A percentile compares a stretch with the other conserved stretches of the same genome.
Evolutionary conservation across 2,888 invertebrate species (phyloP).

Genomic region (Hirtodrosophila alboralis): DNA sequence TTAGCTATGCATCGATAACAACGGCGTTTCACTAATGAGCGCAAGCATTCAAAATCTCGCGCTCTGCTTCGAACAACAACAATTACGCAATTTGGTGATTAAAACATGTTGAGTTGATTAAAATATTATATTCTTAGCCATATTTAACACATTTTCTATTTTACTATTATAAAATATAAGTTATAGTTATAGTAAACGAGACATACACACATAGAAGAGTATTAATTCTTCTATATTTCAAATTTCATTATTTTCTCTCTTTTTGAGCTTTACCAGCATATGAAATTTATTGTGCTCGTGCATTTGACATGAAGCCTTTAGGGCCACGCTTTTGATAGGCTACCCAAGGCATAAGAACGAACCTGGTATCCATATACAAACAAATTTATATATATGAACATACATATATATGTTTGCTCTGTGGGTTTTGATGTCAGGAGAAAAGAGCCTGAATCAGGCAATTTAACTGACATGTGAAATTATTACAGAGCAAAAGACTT

Average conservation of each 20-base stretch:
- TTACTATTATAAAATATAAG: too few relatives aligned
- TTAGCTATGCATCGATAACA: too few relatives aligned
- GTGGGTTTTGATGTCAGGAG: slow-evolving; percentile 27
- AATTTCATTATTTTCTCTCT: slow-evolving; percentile 11
- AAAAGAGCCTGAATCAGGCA: slow-evolving; percentile 25
- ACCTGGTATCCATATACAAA: slow-evolving; percentile 22
- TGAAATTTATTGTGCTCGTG: slow-evolving; percentile 70
- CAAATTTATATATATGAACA: too few relatives aligned
- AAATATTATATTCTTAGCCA: too few relatives aligned
- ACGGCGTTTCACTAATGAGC: too few relatives aligned
- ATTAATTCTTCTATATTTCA: not conserved
- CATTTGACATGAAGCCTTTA: slow-evolving; percentile 71
- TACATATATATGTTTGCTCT: slow-evolving; percentile 16
- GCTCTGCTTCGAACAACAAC: too few relatives aligned
- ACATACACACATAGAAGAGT: not conserved
- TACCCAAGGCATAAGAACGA: slow-evolving; percentile 22
- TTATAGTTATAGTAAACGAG: too few relatives aligned
- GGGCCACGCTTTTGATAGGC: slow-evolving; percentile 59
- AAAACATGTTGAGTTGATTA: too few relatives aligned
- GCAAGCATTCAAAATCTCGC: too few relatives aligned
- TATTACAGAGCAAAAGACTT: slow-evolving; percentile 35
- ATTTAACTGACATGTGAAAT: slow-evolving; percentile 47
- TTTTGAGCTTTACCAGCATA: slow-evolving; percentile 36
- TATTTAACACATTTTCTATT: too few relatives aligned
- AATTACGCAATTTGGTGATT: too few relatives aligned